Evolutionary conservation across 2,888 invertebrate genomes (phyloP), one percentile per base, ranked within the genome.

Genomic region (Acanthosepion pharaonis): DNA sequence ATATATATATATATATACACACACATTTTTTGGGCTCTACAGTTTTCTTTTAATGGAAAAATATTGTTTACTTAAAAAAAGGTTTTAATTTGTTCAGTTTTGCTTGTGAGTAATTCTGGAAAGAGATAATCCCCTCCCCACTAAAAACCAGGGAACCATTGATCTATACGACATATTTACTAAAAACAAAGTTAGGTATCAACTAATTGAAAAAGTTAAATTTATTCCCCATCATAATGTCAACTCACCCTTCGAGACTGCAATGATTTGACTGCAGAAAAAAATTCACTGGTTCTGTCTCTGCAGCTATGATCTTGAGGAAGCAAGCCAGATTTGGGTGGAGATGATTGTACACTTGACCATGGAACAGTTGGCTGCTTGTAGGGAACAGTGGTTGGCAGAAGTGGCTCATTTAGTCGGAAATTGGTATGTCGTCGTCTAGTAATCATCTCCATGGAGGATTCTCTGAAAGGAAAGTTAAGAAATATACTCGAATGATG

Each of bases 181-280:
- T 42, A 33, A 33, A 33, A 91, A 91, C 4, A 91, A 91, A 42
- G n/a, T 51, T 8, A 11, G 51, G 51, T 51, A 51, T 1, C 15
- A 15, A 51, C 5, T 51, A 15, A 15, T 1, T 8, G 51, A 51
- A 51, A 15, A 51, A 51, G 15, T 51, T 51, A 15, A 51, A 42
- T 42, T 51, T 51, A 91, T 33, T 91, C 1, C 5, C 11, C 91
- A 91, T 91, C 42, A 5, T 42, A 15, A 15, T 33, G 4, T 5
- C 20, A 53, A 53, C 93, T 53, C 6, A 93, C 93, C 53, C 93
- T 93, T 93, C 93, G 49, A n/a, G 49, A 25, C 53, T 93, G 93
- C 93, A 93, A n/a, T 3, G 93, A 93, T 49, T 33, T 93, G 20
- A 93, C 93, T n/a, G 93, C 93, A n/a, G 93, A 93, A 53, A 93